phyloP scores from a whole-genome alignment of 2,113 vertebrate genomes.

The Rostratula benghalensis region DNA sequence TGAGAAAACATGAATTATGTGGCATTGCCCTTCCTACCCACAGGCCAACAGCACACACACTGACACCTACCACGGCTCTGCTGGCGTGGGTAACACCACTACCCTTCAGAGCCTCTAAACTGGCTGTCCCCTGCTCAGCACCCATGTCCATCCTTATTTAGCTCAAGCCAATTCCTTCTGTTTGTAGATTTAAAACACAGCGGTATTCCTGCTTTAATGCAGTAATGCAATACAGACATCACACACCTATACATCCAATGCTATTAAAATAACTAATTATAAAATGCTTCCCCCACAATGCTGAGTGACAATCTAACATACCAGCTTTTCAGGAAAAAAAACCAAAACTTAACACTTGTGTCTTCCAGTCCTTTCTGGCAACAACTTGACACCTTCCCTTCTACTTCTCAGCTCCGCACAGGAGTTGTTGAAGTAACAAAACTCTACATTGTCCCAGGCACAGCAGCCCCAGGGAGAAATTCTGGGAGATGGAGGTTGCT shows the following conservation, averaged over 20 bases:
- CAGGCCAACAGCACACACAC: neutral
- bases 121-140: neutral
- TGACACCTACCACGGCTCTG: fast-evolving
- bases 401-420: neutral
- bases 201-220: fast-evolving
- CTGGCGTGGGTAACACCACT: neutral
- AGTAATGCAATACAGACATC: neutral
- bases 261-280: neutral
- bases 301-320: neutral
- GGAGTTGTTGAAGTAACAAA: neutral
- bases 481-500: neutral
- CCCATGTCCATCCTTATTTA: neutral
- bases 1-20: neutral
- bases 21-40: neutral
- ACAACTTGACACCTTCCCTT: neutral
- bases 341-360: fast-evolving
- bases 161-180: neutral
- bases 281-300: neutral
- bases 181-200: neutral
- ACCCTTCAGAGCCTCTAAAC: neutral
- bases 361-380: neutral
- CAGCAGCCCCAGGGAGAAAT: neutral
- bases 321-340: neutral
- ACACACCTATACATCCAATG: too few relatives aligned
- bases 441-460: neutral